These are phyloP conservation scores for Okapia johnstoni DNA, from an alignment of 2,113 vertebrate species.

Conservation along the genomic window DNA sequence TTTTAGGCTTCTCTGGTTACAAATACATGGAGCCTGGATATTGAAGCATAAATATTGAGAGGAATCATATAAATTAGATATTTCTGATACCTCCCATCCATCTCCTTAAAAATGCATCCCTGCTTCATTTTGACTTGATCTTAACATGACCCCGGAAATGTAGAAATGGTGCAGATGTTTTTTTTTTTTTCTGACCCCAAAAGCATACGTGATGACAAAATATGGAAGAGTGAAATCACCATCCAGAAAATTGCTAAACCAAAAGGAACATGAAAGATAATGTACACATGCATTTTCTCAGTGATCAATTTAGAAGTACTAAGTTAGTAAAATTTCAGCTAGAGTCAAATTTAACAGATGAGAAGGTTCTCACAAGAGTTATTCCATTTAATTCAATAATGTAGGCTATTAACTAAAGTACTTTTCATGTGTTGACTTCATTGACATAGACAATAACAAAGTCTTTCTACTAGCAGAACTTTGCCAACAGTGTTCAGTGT, in stretches of 20 bases:
- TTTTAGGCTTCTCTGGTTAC: not conserved
- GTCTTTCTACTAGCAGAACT: not conserved
- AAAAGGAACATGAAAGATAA: not conserved
- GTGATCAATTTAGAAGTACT: not conserved
- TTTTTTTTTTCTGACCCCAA: not conserved
- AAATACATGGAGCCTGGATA: not conserved
- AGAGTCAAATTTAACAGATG: not conserved
- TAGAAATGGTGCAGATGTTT: not conserved
- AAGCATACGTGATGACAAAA: not conserved
- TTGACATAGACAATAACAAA: not conserved
- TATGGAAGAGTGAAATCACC: not conserved
- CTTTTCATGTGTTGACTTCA: not conserved
- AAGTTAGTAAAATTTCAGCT: not conserved
- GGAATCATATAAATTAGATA: not conserved
- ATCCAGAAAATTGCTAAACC: not conserved
- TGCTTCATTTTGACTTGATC: not conserved
- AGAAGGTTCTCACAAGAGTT: not conserved
- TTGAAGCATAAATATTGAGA: not conserved
- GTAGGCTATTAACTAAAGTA: not conserved
- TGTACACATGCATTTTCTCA: not conserved
- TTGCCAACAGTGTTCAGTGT: not conserved
- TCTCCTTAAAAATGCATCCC: not conserved
- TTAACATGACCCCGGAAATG: not conserved
- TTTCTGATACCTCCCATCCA: not conserved
- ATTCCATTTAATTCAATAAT: not conserved